These are phyloP conservation scores for Drosophila quadrilineata DNA, from an alignment of 1,140 invertebrate species.

Conservation along the genomic window DNA sequence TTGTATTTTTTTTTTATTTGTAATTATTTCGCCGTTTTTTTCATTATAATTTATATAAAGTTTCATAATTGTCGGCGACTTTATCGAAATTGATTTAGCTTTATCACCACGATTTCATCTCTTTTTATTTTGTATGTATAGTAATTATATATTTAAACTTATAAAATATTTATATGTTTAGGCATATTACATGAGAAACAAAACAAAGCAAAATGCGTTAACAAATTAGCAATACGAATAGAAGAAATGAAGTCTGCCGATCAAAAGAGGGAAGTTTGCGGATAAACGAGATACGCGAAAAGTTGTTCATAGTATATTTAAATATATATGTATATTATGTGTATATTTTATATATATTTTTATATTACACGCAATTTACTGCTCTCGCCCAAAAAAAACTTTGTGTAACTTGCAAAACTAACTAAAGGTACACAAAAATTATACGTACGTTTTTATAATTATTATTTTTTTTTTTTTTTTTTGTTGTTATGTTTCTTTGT, in stretches of 20 bases:
- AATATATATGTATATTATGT: conserved; percentile 22
- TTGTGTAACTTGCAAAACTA: conserved; percentile 63
- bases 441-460: conserved; percentile 15
- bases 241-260: conserved; percentile 39
- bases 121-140: conserved; percentile 40
- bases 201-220: conserved; percentile 51
- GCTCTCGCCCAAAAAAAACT: conserved; percentile 26
- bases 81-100: conserved; percentile 55
- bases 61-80: conserved; percentile 62
- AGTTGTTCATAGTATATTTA: conserved; percentile 39
- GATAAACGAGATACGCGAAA: too few species aligned
- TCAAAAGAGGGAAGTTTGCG: conserved; percentile 15
- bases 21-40: conserved; percentile 15
- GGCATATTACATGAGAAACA: conserved; percentile 30
- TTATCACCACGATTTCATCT: conserved; percentile 56
- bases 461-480: conserved; percentile 13
- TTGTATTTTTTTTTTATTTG: conserved; percentile 39
- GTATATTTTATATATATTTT: conserved; percentile 27
- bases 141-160: conserved; percentile 52
- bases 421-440: conserved; percentile 46
- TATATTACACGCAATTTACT: conserved; percentile 32
- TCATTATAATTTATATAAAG: conserved; percentile 53
- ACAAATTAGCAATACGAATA: conserved; percentile 24
- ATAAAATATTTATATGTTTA: conserved; percentile 44
- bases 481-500: conserved; percentile 44